phyloP scores from a whole-genome alignment of 2,113 vertebrate species.

The Oenanthe melanoleuca region DNA sequence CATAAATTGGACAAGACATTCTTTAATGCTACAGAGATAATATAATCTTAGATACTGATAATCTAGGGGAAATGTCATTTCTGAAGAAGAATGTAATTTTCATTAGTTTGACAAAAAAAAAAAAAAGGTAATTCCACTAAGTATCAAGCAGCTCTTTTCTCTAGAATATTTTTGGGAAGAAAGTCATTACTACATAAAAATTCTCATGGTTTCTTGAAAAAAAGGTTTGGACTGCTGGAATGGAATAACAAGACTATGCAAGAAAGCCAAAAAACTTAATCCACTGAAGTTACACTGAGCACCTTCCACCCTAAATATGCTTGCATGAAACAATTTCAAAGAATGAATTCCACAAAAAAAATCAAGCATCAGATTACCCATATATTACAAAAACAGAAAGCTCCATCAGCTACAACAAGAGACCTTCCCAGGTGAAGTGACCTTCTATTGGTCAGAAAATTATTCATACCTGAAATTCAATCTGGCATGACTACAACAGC shows the following conservation, averaged over 20 bases:
- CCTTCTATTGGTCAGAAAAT: not conserved
- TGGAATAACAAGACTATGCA: not conserved
- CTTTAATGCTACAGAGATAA: not conserved
- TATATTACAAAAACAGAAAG: not conserved
- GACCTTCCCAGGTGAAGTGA: not conserved
- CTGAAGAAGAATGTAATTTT: not conserved
- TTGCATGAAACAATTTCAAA: not conserved
- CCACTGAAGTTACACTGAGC: not conserved
- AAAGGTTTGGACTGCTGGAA: not conserved
- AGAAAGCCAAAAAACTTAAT: not conserved
- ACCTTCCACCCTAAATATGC: not conserved
- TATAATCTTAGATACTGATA: not conserved
- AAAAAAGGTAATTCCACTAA: not conserved
- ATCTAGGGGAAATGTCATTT: not conserved
- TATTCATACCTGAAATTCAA: not conserved
- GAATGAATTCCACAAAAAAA: not conserved
- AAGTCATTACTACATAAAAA: not conserved
- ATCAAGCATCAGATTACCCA: not conserved
- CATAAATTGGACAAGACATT: not conserved
- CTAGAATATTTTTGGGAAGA: not conserved
- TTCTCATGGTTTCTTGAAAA: not conserved
- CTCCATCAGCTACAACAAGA: not conserved
- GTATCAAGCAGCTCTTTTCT: not conserved
- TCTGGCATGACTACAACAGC: not conserved
- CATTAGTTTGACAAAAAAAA: not conserved